Conservation (phyloP, 2,797 vertebrate species). For the Cottoperca gobio region DNA sequence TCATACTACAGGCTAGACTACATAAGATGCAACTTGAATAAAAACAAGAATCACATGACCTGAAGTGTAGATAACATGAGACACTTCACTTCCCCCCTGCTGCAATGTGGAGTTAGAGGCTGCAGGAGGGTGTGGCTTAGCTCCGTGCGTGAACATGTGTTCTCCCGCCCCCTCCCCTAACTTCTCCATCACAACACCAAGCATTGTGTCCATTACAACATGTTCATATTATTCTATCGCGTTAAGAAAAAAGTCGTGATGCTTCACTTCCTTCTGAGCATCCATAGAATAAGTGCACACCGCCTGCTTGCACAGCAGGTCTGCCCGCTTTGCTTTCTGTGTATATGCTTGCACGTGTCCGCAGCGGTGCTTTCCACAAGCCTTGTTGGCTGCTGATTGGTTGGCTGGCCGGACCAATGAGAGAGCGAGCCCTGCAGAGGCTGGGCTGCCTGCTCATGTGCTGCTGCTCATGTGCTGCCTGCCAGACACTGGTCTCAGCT, state of each 20-base stretch:
- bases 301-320: neutral
- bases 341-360: constrained; percentile 78
- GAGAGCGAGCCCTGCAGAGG: neutral
- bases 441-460: neutral
- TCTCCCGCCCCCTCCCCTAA: neutral
- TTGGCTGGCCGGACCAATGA: constrained; percentile 66
- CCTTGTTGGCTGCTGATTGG: constrained; percentile 70
- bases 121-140: constrained; percentile 47
- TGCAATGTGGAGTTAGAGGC: constrained; percentile 26
- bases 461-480: fast-evolving
- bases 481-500: constrained; percentile 27
- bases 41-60: constrained; percentile 20
- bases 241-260: neutral
- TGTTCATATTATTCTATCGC: fast-evolving
- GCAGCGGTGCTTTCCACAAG: constrained; percentile 67
- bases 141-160: constrained; percentile 50
- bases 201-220: neutral
- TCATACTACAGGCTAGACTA: neutral
- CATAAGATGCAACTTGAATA: neutral
- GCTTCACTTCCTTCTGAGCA: too few relatives aligned
- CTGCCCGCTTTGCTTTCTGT: constrained; percentile 10
- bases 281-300: neutral
- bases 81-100: constrained; percentile 35
- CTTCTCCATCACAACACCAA: neutral
- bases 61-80: neutral